Evolutionary conservation across 2,113 vertebrate genomes (phyloP), one percentile per base, ranked within the genome.

Genomic region (Prunella fulvescens): DNA sequence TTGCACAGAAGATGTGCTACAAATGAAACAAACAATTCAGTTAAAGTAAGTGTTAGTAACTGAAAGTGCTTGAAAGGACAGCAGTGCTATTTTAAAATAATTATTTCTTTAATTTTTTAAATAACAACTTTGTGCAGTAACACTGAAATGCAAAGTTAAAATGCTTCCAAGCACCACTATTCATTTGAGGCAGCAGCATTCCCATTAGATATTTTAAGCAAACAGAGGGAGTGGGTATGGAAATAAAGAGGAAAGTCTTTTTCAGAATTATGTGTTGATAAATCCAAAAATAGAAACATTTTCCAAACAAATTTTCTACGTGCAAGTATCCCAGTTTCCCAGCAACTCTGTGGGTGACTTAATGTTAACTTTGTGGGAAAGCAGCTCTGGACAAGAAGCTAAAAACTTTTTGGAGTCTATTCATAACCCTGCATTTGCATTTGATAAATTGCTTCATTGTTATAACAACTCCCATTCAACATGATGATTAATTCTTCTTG

Each of bases 351-450:
- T 29, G 14, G 39, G 61, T 88, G 67, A 88, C 58, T 77, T 65
- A 69, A 88, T 7, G 48, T 40, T 31, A 81, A 74, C 57, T 78
- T 81, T 45, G 64, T 96, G 95, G 60, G 93, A 95, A 91, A 95
- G 65, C 13, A 74, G 64, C 47, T 94, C 77, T 90, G 71, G 62
- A 70, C 61, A 85, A 86, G 67, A 65, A 83, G 35, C 40, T 53
- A 45, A 57, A 66, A 82, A 62, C 29, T 77, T 95, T 91, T 57
- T 88, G 66, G 66, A 94, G 71, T 77, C 93, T 82, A 73, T 90
- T 96, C 93, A 90, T 90, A 92, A 80, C 45, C 19, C 48, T 65
- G 37, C 48, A 90, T 87, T 95, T 91, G 93, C 92, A 93, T 94
- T 79, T 88, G 79, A 87, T 90, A 96, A 95, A 95, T 45, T 61